Percentiles rank a stretch among this genome's conserved stretches.
phyloP scores from a whole-genome alignment of 2,113 vertebrate genomes.

The Stictonetta naevosa region DNA sequence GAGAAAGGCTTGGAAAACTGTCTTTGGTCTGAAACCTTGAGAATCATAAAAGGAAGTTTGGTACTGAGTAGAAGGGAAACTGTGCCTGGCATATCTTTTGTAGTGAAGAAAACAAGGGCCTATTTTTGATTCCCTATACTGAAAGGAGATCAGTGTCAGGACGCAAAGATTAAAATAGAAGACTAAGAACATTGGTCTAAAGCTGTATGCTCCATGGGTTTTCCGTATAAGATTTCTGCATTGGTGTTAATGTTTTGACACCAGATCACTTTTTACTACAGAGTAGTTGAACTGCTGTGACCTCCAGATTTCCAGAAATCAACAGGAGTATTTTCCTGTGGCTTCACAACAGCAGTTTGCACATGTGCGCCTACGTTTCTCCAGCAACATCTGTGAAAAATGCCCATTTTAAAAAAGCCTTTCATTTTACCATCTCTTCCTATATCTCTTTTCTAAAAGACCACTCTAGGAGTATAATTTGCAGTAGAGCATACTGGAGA shows the following conservation, averaged over 20 bases:
- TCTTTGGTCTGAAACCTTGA: neutral
- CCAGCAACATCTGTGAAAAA: neutral
- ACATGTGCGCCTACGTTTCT: neutral
- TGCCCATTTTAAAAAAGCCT: neutral
- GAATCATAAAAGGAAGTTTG: neutral
- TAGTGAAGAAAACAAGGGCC: neutral
- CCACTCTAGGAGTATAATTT: neutral
- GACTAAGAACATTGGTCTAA: neutral
- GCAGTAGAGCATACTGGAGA: neutral
- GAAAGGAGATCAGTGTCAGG: neutral
- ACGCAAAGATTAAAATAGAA: neutral
- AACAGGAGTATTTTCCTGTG: neutral
- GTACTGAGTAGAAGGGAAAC: neutral
- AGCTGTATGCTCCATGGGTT: neutral
- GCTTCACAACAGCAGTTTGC: neutral
- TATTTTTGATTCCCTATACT: neutral
- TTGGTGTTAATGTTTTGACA: neutral
- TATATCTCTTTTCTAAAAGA: neutral
- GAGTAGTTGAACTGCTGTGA: neutral
- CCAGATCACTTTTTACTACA: neutral
- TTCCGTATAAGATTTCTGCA: neutral
- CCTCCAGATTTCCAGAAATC: neutral
- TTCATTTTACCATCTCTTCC: neutral
- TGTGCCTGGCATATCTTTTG: neutral
- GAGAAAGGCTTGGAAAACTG: neutral